Evolutionary conservation across 2,113 vertebrate species (phyloP), one percentile per base, ranked within the genome.

Genomic region (Prunella fulvescens): DNA sequence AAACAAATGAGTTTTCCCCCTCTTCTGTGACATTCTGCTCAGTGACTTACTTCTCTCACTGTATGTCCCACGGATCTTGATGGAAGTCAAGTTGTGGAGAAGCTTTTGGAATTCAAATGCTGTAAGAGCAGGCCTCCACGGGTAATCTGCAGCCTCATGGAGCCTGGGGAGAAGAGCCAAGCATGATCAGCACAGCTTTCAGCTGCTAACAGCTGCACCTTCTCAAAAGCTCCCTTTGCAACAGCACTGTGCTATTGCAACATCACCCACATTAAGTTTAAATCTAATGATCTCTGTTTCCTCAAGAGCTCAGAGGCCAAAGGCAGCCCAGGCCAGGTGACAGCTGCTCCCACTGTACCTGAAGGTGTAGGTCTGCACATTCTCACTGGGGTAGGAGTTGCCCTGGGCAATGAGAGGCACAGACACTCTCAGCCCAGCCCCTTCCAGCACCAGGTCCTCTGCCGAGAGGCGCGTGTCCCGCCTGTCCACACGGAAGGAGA

Each of bases 371-470:
- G 97, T 98, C 96, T 98, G 97, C 6, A 88, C 81, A 19, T 97
- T 98, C 96, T 99, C 99, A 2, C 97, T 98, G 18, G 99, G 99
- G 72, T 99, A 99, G 64, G 99, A 96, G 67, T 99, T 99, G 90
- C 99, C 99, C 98, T 99, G 99, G 20, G 99, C 99, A 14, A 99
- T 99, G 58, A 99, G 98, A 0, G 99, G 99, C 44, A 99, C 98
- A 0, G 99, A 98, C 20, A 99, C 98, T 60, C 98, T 97, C 33
- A 98, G 95, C 25, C 97, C 97, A 2, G 98, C 98, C 12, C 99
- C 99, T 95, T 99, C 99, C 45, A 99, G 97, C 24, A 99, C 98
- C 56, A 99, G 94, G 47, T 99, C 99, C 94, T 99, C 99, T 2
- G 99, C 99, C 0, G 99, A 99, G 65, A 99, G 98, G 7, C 99